Evolutionary conservation across 2,888 invertebrate genomes (phyloP).

Genomic region (Coleophora deauratella): DNA sequence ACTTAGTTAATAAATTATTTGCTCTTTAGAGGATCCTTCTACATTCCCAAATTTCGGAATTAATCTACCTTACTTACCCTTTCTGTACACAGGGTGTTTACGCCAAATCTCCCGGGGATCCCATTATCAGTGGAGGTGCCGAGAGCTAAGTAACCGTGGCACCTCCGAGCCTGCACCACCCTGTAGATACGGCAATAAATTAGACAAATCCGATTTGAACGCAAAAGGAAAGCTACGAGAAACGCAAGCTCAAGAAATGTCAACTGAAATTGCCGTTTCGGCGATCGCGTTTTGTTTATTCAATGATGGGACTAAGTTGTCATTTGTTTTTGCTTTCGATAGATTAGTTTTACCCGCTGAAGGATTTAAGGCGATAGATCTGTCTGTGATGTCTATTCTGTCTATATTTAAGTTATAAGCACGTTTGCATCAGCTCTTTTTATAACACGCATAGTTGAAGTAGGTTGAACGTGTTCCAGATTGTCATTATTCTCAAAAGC

Average conservation of each 20-base stretch:
- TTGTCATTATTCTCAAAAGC: too few species aligned
- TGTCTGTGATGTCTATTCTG: too few species aligned
- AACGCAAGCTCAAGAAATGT: constrained; percentile 8
- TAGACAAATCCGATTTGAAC: constrained; percentile 71
- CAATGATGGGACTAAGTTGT: constrained; percentile 21
- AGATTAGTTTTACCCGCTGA: not conserved
- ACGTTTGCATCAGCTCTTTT: too few species aligned
- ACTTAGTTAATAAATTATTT: too few species aligned
- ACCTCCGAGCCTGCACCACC: constrained; percentile 32
- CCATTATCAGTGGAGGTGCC: constrained; percentile 67
- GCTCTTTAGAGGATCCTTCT: too few species aligned
- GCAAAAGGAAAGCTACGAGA: constrained; percentile 37
- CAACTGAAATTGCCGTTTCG: constrained; percentile 27
- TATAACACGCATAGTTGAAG: too few species aligned
- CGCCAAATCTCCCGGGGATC: constrained; percentile 54
- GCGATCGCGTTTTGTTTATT: constrained; percentile 47
- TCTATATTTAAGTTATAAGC: too few species aligned
- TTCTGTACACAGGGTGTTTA: too few species aligned
- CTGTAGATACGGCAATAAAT: constrained; percentile 62
- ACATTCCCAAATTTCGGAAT: too few species aligned
- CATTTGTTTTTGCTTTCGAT: too few species aligned
- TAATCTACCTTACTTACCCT: too few species aligned
- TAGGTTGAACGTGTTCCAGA: too few species aligned
- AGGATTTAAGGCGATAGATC: not conserved
- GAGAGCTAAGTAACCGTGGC: constrained; percentile 63